These are phyloP conservation scores for Malaclemys terrapin DNA, from an alignment of 2,113 vertebrate species.

Conservation along the genomic window DNA sequence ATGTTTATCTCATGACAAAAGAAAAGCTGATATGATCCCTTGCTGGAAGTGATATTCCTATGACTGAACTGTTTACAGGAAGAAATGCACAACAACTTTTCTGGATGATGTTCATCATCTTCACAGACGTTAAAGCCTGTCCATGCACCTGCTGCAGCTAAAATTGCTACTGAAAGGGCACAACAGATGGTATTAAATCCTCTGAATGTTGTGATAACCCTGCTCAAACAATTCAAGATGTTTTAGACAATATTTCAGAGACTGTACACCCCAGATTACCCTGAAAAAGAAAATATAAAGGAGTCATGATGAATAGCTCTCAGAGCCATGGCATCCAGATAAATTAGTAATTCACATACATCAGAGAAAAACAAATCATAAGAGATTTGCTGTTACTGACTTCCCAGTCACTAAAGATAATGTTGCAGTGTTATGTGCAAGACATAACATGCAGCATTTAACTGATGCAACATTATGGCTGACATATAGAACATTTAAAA, in stretches of 20 bases:
- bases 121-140: not conserved
- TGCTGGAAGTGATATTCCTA: not conserved
- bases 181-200: not conserved
- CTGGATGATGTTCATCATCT: not conserved
- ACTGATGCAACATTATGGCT: not conserved
- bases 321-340: not conserved
- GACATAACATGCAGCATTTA: not conserved
- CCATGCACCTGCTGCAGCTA: not conserved
- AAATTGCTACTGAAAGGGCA: not conserved
- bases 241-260: not conserved
- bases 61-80: not conserved
- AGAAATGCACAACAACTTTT: not conserved
- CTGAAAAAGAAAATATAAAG: not conserved
- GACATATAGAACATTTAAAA: not conserved
- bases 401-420: not conserved
- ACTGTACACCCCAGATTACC: rapidly evolving
- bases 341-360: not conserved
- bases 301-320: not conserved
- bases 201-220: not conserved
- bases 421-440: not conserved
- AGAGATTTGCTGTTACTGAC: not conserved
- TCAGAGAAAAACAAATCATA: not conserved
- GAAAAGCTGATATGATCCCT: not conserved
- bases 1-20: not conserved
- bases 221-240: not conserved